Evolutionary conservation across 2,888 invertebrate species (phyloP).

Genomic region (Aproaerema taeniolella): DNA sequence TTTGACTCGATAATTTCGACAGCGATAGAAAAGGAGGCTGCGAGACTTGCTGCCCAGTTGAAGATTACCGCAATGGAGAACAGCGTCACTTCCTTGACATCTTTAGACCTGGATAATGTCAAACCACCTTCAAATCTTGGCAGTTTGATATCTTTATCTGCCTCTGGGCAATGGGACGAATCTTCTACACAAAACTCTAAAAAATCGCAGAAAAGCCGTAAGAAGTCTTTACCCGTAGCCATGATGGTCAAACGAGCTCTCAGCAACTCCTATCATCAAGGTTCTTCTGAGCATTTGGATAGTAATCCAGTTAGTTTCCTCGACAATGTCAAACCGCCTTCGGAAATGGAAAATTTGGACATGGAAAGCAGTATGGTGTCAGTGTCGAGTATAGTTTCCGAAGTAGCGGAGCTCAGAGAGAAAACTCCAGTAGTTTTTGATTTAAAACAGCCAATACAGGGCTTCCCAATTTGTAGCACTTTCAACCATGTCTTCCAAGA

Average conservation of each 20-base stretch:
- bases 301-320: conserved; percentile 80
- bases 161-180: conserved; percentile 73
- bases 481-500: conserved; percentile 73
- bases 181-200: conserved; percentile 39
- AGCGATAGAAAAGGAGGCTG: conserved; percentile 86
- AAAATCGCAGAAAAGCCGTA: conserved; percentile 68
- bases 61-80: conserved; percentile 68
- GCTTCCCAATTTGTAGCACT: conserved; percentile 61
- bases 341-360: conserved; percentile 87
- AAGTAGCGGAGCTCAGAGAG: conserved; percentile 80
- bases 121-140: conserved; percentile 88
- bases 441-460: conserved; percentile 74
- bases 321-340: conserved; percentile 90
- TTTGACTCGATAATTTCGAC: conserved; percentile 82
- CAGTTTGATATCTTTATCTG: conserved; percentile 76
- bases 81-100: conserved; percentile 78
- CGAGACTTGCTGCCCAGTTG: conserved; percentile 76
- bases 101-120: conserved; percentile 84
- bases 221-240: conserved; percentile 84
- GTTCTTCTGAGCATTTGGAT: conserved; percentile 81
- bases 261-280: conserved; percentile 71
- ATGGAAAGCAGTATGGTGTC: conserved; percentile 91
- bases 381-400: conserved; percentile 89
- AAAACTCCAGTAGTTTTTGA: conserved; percentile 74
- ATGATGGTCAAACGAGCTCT: conserved; percentile 85